Conservation (phyloP, 2,888 invertebrate genomes). For the Melipona bicolor region DNA sequence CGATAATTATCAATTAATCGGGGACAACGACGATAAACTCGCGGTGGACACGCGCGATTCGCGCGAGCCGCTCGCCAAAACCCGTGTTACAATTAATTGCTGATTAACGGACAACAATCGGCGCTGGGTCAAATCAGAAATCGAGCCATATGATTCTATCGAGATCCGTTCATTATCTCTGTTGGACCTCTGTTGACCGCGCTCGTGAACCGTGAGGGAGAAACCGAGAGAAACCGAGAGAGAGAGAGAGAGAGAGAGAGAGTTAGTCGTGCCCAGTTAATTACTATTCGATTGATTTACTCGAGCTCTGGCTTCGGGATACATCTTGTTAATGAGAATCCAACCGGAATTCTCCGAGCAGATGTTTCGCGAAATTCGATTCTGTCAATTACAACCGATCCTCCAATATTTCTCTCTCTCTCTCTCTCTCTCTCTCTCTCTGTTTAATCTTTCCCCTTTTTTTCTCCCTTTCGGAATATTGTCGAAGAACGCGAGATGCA, state of each 20-base stretch:
- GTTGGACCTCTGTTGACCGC: constrained; percentile 20
- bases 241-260: constrained; percentile 14
- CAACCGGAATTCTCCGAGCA: constrained; percentile 40
- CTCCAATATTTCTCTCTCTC: neutral
- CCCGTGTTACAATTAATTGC: constrained; percentile 61
- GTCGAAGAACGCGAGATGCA: neutral
- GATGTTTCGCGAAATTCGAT: constrained; percentile 59
- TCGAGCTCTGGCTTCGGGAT: constrained; percentile 62
- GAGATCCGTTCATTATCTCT: constrained; percentile 54
- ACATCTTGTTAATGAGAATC: constrained; percentile 69
- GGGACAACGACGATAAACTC: constrained; percentile 36
- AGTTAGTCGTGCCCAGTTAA: constrained; percentile 69
- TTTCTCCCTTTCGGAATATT: constrained; percentile 6
- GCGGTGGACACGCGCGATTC: constrained; percentile 33
- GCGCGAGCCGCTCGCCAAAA: constrained; percentile 18
- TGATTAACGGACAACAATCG: constrained; percentile 64
- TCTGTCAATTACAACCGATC: constrained; percentile 45
- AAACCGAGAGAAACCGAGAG: neutral
- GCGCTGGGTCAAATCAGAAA: constrained; percentile 48
- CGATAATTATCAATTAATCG: constrained; percentile 52
- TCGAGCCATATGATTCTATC: constrained; percentile 60
- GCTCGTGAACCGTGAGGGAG: constrained; percentile 43
- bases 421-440: neutral
- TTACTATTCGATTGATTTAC: constrained; percentile 80
- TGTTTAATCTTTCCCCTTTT: constrained; percentile 5